Base-by-base conservation (phyloP, 2,888 invertebrate species). In the Eurytoma adleriae region DNA sequence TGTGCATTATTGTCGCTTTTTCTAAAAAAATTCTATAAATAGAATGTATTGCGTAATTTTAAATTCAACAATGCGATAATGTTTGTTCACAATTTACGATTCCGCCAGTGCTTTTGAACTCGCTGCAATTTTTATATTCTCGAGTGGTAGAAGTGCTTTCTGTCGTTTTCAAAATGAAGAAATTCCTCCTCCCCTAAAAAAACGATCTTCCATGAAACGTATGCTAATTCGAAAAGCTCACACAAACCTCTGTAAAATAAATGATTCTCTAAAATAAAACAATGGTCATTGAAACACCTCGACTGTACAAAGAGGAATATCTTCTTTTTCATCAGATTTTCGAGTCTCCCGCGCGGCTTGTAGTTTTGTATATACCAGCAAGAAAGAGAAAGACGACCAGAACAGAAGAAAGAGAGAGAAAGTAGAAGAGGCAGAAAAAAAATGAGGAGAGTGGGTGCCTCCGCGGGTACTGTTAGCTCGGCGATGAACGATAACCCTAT, bases 401-500 rank as follows among this genome's bases (percentile, higher is more conserved):
- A 7, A 40, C 40, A 30, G 7, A 7, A 40, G 40, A 40, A 7
- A 40, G 40, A 40, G 40, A 40, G 40, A 40, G 40, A 40, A 40
- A 40, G 40, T 40, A 54, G 57, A 27, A 73, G 59, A 50, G n/a
- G 48, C 13, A 14, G n/a, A 74, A 67, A 20, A 67, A 74, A 57
- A 20, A 18, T 13, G 52, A 30, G 57, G 54, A 50, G 24, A 77
- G 67, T 52, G 48, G 69, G 50, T 66, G 54, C 72, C 67, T 74
- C 66, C 74, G 67, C 52, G 70, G 77, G 84, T 84, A 85, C 75
- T 70, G 86, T 85, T 84, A 85, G 82, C 72, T 85, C 83, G 82
- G 80, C 86, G 89, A 89, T 89, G 87, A 88, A 89, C 87, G 89
- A 89, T 89, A 89, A 89, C 86, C 87, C 85, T 86, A 87, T 89